Conservation (phyloP, 2,113 vertebrate genomes). For the Tupaia tana region DNA sequence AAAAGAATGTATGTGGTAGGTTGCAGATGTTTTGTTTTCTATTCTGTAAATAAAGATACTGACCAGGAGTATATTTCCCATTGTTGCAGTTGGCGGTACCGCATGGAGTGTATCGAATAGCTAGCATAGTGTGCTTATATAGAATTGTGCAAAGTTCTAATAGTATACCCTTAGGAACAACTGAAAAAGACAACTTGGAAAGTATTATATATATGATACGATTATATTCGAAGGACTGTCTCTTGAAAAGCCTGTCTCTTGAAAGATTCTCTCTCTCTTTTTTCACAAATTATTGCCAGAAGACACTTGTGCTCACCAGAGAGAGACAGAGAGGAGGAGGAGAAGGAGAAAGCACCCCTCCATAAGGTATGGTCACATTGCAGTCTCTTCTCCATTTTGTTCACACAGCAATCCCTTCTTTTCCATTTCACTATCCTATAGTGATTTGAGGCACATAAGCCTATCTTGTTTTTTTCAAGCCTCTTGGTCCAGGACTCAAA, state of each 20-base stretch:
- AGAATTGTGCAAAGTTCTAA: conserved; percentile 31
- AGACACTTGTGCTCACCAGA: too few relatives aligned
- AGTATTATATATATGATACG: neutral
- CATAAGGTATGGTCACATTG: too few relatives aligned
- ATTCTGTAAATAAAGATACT: conserved; percentile 26
- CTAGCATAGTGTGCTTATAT: neutral
- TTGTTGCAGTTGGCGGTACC: neutral
- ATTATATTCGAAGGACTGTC: neutral
- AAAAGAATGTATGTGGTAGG: conserved; percentile 66
- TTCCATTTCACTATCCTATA: too few relatives aligned
- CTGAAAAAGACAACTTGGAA: neutral
- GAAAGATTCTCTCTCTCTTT: neutral
- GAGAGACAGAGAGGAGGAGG: too few relatives aligned
- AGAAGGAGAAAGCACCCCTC: too few relatives aligned
- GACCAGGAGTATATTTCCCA: neutral
- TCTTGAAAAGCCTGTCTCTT: neutral
- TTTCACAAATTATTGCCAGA: too few relatives aligned
- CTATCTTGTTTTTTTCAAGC: too few relatives aligned
- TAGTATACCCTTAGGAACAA: neutral
- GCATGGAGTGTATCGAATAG: neutral
- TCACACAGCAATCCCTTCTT: too few relatives aligned
- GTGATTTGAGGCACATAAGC: too few relatives aligned
- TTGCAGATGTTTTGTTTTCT: conserved; percentile 55
- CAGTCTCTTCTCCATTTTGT: too few relatives aligned
- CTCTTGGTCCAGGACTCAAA: too few relatives aligned